Evolutionary conservation across 2,888 invertebrate species (phyloP), one percentile per base, ranked within the genome.

Genomic region (Pyrgus malvae): DNA sequence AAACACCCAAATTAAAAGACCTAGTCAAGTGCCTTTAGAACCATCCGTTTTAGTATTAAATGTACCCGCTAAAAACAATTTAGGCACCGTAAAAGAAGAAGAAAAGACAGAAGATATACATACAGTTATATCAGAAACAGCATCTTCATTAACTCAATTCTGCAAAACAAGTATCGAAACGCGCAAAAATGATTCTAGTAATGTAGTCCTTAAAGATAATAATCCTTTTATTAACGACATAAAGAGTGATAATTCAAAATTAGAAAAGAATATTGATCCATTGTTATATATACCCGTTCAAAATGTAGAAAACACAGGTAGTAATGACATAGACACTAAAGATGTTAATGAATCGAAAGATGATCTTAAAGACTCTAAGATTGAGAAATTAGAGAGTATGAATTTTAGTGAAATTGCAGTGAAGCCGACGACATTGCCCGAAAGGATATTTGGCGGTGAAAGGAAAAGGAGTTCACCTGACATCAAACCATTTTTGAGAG

Each of bases 401-500:
- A 81, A 66, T 27, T 86, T 87, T 57, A 70, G 71, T 23, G 87
- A 85, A 64, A 72, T 83, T 35, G 38, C 57, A 9, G 69, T 72
- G n/a, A 61, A 59, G 2, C 58, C 60, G 6, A 12, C 12, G 7
- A 25, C 46, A 6, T 8, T 48, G 5, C 27, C 46, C 4, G 48
- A 27, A 41, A 54, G 17, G 2, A 17, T 48, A 23, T 33, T 48
- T 16, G 55, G 60, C 5, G 63, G 62, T 35, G 67, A 69, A 2
- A 61, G 48, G 58, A 58, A 4, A 68, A 64, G 41, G 70, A 56
- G 51, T 51, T 54, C 83, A 69, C 78, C 78, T 1, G 89, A 89
- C 42, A 90, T 84, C 62, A 90, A 84, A 46, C 82, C 81, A 0
- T 89, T 85, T 62, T 61, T 86, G 27, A 83, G 93, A 61, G 92